Percentiles rank a stretch among this genome's conserved stretches.
Evolutionary conservation across 2,888 invertebrate genomes (phyloP).

Genomic region (Stenodema calcarata): DNA sequence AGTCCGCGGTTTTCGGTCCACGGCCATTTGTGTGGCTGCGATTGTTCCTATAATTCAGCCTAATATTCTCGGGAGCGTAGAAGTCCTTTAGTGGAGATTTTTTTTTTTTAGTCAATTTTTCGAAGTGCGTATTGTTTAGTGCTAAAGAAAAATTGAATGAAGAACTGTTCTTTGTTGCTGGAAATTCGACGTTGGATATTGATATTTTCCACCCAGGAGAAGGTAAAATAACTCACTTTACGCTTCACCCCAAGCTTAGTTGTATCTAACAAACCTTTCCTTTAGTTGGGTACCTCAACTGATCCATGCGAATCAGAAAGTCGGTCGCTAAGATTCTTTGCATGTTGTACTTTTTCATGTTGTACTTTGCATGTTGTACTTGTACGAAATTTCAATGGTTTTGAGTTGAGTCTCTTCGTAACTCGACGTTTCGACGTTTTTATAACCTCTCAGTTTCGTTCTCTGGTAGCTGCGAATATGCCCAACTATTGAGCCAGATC

Average conservation of each 20-base stretch:
- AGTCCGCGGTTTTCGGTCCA: too few species aligned
- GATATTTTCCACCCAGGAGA: neutral
- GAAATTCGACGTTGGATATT: neutral
- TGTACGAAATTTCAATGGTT: neutral
- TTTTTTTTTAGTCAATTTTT: neutral
- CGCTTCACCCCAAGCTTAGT: neutral
- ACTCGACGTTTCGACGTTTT: neutral
- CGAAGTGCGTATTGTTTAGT: neutral
- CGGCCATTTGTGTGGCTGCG: too few species aligned
- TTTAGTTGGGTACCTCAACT: neutral
- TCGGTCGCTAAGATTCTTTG: neutral
- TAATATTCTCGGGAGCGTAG: conserved; percentile 37
- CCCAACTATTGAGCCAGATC: neutral
- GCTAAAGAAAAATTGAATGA: neutral
- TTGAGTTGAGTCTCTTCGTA: neutral
- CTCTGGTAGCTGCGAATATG: neutral
- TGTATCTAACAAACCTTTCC: neutral
- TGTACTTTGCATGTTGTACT: too few species aligned
- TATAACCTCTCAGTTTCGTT: neutral
- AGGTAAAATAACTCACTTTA: neutral
- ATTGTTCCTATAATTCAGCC: conserved; percentile 38
- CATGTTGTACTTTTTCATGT: too few species aligned
- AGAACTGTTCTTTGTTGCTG: neutral
- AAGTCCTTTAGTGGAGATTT: neutral
- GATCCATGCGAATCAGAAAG: neutral